These are phyloP conservation scores for Ramphastos sulfuratus DNA, from an alignment of 2,113 vertebrate genomes.

Conservation along the genomic window DNA sequence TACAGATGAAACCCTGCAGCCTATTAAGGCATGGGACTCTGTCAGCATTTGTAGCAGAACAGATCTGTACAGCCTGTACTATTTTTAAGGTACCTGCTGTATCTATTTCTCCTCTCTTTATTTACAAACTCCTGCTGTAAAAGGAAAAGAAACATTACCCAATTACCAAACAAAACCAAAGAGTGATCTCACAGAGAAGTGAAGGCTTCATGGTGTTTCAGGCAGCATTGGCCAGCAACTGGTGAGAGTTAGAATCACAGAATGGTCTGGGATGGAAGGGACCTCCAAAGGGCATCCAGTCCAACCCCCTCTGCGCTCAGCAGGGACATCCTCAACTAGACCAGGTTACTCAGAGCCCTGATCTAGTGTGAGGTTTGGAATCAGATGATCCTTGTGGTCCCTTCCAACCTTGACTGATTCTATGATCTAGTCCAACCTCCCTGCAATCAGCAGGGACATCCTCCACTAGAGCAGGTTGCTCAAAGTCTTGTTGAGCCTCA, in stretches of 20 bases:
- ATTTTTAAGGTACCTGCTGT: background rate
- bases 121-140: background rate
- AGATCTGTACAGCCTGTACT: background rate
- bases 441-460: too few relatives aligned
- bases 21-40: background rate
- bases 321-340: too few relatives aligned
- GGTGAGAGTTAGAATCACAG: background rate
- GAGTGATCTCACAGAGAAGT: background rate
- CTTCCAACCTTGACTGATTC: too few relatives aligned
- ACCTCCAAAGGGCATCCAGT: too few relatives aligned
- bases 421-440: too few relatives aligned
- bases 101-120: background rate
- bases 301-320: too few relatives aligned
- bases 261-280: too few relatives aligned
- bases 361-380: too few relatives aligned
- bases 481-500: too few relatives aligned
- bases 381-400: too few relatives aligned
- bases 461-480: too few relatives aligned
- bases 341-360: too few relatives aligned
- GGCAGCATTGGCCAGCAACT: background rate
- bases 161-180: background rate
- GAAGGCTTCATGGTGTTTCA: background rate
- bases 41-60: background rate
- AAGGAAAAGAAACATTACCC: background rate
- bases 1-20: background rate